Evolutionary conservation across 2,797 vertebrate species (phyloP).

Genomic region (Lagocephalus sceleratus): DNA sequence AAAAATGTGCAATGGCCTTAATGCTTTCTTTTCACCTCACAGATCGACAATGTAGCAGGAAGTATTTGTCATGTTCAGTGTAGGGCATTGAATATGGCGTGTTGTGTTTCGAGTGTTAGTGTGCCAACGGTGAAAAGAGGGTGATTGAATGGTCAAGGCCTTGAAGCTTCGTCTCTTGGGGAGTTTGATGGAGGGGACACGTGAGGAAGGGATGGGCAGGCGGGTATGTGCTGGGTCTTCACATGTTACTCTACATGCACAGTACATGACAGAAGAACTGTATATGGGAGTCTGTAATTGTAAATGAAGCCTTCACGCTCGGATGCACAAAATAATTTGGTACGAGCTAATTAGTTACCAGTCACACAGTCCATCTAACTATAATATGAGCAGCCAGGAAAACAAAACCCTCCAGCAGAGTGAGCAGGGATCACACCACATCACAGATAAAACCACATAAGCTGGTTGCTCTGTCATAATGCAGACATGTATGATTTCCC

Average conservation of each 20-base stretch:
- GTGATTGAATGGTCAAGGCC: constrained; percentile 69
- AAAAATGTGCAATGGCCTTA: neutral
- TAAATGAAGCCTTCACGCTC: constrained; percentile 42
- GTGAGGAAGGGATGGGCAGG: constrained; percentile 26
- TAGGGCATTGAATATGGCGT: constrained; percentile 12
- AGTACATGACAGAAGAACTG: constrained; percentile 3
- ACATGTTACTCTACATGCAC: constrained; percentile 24
- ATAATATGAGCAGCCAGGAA: constrained; percentile 47
- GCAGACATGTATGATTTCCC: constrained; percentile 22
- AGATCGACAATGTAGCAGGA: neutral
- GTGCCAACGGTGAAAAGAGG: constrained; percentile 50
- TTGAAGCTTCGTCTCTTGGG: constrained; percentile 48
- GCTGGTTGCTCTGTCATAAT: constrained; percentile 28
- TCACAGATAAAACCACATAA: constrained; percentile 25
- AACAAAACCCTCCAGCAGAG: constrained; percentile 36
- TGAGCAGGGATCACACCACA: constrained; percentile 40
- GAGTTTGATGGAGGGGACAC: constrained; percentile 60
- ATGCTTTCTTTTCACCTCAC: neutral
- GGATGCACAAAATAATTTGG: constrained; percentile 53
- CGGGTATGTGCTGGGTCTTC: constrained; percentile 13
- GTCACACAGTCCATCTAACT: constrained; percentile 30
- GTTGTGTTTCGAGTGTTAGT: constrained; percentile 40
- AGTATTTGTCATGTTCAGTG: neutral
- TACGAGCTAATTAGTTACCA: constrained; percentile 53
- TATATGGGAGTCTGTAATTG: constrained; percentile 40